A percentile compares a stretch with the other conserved stretches of the same genome.
These are phyloP conservation scores for Selene dorsalis DNA, from an alignment of 2,797 vertebrate genomes.

Conservation along the genomic window DNA sequence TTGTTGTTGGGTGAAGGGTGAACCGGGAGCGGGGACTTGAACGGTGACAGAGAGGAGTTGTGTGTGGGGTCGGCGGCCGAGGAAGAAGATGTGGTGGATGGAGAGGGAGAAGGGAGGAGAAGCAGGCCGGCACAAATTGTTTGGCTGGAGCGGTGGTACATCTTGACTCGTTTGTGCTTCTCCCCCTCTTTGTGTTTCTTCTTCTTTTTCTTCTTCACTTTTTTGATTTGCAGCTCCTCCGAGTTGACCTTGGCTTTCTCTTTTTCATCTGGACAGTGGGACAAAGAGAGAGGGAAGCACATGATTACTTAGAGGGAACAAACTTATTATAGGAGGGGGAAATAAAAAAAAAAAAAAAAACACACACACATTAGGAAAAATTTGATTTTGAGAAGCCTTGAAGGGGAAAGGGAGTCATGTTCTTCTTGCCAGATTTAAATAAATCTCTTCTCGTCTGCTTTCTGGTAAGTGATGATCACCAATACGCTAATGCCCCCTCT, in stretches of 20 bases:
- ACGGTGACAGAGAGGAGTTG: slow-evolving; percentile 80
- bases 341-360: slow-evolving; percentile 6
- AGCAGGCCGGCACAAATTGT: slow-evolving; percentile 92
- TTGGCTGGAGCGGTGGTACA: slow-evolving; percentile 97
- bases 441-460: slow-evolving; percentile 14
- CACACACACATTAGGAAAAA: neutral
- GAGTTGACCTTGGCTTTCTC: slow-evolving; percentile 90
- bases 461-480: slow-evolving; percentile 15
- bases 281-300: slow-evolving; percentile 3
- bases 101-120: slow-evolving; percentile 75
- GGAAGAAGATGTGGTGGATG: slow-evolving; percentile 43
- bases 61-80: slow-evolving; percentile 72
- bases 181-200: slow-evolving; percentile 99
- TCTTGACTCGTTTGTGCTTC: slow-evolving; percentile 95
- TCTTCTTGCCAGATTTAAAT: neutral
- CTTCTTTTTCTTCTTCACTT: slow-evolving; percentile 99
- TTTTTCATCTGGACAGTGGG: slow-evolving; percentile 85
- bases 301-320: neutral
- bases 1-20: slow-evolving; percentile 79
- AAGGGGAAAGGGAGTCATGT: neutral
- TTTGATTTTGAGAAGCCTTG: neutral
- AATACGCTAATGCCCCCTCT: neutral
- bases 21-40: slow-evolving; percentile 81
- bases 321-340: neutral
- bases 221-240: slow-evolving; percentile 95